Conservation (phyloP, 2,888 invertebrate species). For the Platycnemis pennipes region DNA sequence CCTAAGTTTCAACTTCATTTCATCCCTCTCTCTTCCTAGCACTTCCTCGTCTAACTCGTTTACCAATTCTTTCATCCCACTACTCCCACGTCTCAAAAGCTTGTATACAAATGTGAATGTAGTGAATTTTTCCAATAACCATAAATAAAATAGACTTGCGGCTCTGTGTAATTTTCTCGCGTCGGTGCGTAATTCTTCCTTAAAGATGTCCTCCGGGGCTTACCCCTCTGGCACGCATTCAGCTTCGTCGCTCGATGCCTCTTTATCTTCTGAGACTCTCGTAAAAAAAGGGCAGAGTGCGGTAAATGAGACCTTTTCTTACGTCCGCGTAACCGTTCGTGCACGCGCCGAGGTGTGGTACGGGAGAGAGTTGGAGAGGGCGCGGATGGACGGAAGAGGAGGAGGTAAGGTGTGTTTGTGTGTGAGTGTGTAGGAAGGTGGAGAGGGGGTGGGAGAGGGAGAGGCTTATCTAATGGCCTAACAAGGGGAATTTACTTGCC, state of each 20-base stretch:
- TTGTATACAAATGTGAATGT: no score
- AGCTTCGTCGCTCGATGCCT: neutral
- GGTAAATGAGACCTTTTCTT: neutral
- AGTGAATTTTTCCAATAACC: no score
- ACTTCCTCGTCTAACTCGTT: no score
- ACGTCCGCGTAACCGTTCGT: neutral
- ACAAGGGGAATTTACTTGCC: constrained; percentile 56
- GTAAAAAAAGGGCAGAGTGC: neutral
- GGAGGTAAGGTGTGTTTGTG: neutral
- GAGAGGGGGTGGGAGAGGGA: neutral
- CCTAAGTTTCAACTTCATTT: no score
- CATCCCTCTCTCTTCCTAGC: no score
- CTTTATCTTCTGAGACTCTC: neutral
- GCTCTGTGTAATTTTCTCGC: neutral
- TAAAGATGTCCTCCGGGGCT: neutral
- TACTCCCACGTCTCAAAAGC: no score
- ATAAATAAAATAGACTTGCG: no score
- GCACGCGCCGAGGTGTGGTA: neutral
- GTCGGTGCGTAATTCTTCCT: neutral
- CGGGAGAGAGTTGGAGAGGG: neutral
- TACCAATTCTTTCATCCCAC: no score
- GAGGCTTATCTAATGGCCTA: constrained; percentile 39
- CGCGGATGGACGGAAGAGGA: no score
- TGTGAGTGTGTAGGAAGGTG: neutral
- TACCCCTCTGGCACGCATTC: neutral